phyloP scores from a whole-genome alignment of 1,140 invertebrate species.

The Brachionus manjavacas region DNA sequence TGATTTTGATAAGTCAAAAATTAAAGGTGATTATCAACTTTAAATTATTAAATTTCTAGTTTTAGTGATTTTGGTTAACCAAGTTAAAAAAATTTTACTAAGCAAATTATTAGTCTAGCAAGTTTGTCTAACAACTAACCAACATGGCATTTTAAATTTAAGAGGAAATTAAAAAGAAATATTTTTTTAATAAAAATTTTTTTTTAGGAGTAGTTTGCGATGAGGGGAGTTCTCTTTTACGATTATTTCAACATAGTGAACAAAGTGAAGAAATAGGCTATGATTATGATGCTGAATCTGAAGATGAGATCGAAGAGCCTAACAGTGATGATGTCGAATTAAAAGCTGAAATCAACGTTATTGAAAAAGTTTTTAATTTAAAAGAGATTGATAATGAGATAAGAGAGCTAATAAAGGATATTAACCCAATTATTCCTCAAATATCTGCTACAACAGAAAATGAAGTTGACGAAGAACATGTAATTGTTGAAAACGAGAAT shows the following conservation, averaged over 20 bases:
- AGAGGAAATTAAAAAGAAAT: not conserved
- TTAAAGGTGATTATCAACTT: not conserved
- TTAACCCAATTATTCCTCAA: not conserved
- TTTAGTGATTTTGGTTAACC: not conserved
- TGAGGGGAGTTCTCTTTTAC: not conserved
- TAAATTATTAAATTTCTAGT: not conserved
- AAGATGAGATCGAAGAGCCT: not conserved
- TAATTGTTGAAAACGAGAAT: not conserved
- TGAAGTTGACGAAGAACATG: not conserved
- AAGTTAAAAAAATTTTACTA: not conserved
- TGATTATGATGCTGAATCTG: not conserved
- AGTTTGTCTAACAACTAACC: not conserved
- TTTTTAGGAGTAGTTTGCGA: not conserved
- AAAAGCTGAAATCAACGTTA: not conserved
- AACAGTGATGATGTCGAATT: not conserved
- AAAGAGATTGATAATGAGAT: not conserved
- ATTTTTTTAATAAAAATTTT: not conserved
- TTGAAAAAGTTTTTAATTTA: not conserved
- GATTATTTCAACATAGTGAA: not conserved
- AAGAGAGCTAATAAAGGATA: not conserved
- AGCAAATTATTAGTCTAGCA: not conserved
- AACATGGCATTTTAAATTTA: no score
- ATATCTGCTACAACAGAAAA: not conserved
- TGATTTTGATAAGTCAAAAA: not conserved
- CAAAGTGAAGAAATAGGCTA: not conserved